phyloP scores from a whole-genome alignment of 1,140 invertebrate genomes.

The Hydropsyche tenuis region DNA sequence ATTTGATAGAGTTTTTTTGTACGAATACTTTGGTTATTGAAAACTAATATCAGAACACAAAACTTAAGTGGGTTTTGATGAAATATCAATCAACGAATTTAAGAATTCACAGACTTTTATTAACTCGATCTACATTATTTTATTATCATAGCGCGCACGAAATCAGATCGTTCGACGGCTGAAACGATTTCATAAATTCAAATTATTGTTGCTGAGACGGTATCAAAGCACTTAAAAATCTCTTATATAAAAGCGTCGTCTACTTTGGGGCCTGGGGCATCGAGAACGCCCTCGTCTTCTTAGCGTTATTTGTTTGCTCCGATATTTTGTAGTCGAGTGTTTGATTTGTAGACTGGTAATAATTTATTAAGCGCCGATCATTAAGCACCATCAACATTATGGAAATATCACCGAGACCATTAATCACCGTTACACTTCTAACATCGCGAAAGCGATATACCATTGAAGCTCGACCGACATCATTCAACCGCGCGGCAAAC shows the following conservation, averaged over 20 bases:
- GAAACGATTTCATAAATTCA: too few species aligned
- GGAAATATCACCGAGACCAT: slow-evolving; percentile 34
- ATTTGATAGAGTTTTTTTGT: too few species aligned
- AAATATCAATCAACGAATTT: too few species aligned
- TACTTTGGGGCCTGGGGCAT: background rate
- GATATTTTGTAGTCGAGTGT: slow-evolving; percentile 1
- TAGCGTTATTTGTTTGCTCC: background rate
- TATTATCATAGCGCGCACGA: too few species aligned
- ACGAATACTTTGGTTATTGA: too few species aligned
- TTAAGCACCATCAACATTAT: slow-evolving; percentile 38
- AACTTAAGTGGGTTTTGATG: too few species aligned
- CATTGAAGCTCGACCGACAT: background rate
- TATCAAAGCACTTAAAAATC: too few species aligned
- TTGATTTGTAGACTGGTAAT: slow-evolving; percentile 36
- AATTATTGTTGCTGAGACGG: too few species aligned
- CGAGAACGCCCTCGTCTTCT: background rate
- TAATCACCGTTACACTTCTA: slow-evolving; percentile 34
- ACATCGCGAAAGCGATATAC: background rate
- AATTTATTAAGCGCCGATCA: slow-evolving; percentile 33
- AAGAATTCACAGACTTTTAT: too few species aligned
- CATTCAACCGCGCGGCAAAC: background rate
- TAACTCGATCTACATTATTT: too few species aligned
- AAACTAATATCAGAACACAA: too few species aligned
- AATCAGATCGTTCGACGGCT: too few species aligned
- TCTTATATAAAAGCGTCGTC: background rate